Evolutionary conservation across 2,797 vertebrate species (phyloP).

Genomic region (Coendou prehensilis): DNA sequence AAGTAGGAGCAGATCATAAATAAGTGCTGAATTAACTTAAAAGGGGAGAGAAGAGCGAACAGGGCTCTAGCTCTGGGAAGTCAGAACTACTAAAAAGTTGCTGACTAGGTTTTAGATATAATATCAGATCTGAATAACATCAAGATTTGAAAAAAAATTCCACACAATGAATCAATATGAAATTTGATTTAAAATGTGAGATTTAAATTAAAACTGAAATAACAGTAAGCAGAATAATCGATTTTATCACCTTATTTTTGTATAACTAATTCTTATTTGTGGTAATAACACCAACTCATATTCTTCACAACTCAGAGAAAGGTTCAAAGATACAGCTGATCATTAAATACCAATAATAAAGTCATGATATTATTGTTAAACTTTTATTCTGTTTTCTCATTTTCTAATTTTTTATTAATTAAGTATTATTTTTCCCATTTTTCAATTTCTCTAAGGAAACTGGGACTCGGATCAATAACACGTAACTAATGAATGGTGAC

Average conservation of each 20-base stretch:
- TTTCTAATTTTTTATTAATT: background rate
- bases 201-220: slow-evolving; percentile 46
- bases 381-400: slow-evolving; percentile 4
- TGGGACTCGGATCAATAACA: background rate
- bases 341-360: background rate
- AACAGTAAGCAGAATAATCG: background rate
- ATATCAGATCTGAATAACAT: background rate
- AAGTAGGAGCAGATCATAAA: slow-evolving; percentile 60
- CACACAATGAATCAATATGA: background rate
- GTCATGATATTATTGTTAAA: background rate
- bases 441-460: slow-evolving; percentile 49
- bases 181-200: slow-evolving; percentile 29
- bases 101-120: background rate
- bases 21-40: background rate
- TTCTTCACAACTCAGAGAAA: slow-evolving; percentile 1
- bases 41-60: slow-evolving; percentile 35
- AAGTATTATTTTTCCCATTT: slow-evolving; percentile 42
- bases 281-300: background rate
- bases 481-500: background rate
- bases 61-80: background rate
- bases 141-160: background rate
- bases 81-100: slow-evolving; percentile 27
- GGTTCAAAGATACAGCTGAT: background rate
- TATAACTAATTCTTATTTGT: background rate
- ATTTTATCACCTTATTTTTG: background rate